Percentiles rank a stretch among this genome's conserved stretches.
Evolutionary conservation across 2,888 invertebrate species (phyloP).

Genomic region (Mystacides longicornis): DNA sequence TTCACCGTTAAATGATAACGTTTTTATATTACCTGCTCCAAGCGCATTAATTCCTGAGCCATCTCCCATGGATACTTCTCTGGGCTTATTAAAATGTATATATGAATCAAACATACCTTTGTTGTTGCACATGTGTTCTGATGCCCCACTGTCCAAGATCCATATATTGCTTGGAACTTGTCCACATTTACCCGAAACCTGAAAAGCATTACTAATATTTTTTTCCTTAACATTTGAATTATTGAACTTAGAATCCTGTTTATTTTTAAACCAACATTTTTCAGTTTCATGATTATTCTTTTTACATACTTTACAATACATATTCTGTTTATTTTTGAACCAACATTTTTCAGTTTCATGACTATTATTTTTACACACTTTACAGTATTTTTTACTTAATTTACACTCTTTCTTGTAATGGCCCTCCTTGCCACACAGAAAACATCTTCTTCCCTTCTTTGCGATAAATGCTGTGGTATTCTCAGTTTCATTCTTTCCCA

Average conservation of each 20-base stretch:
- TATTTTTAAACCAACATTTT: too few relatives aligned
- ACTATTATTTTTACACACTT: neutral
- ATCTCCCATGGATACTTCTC: neutral
- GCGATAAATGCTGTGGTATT: neutral
- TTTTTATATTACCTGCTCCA: too few relatives aligned
- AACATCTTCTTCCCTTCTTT: neutral
- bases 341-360: neutral
- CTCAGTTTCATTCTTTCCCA: neutral
- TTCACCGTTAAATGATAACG: too few relatives aligned
- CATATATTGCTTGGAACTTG: too few relatives aligned
- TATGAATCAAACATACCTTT: neutral
- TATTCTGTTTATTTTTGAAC: too few relatives aligned
- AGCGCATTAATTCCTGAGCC: neutral
- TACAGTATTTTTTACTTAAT: neutral
- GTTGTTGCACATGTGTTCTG: neutral
- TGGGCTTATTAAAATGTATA: neutral
- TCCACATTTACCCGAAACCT: too few relatives aligned
- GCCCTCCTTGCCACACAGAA: neutral
- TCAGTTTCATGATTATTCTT: too few relatives aligned
- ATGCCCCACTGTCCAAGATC: neutral
- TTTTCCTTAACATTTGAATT: too few relatives aligned
- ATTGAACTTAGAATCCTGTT: too few relatives aligned
- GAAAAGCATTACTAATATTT: too few relatives aligned
- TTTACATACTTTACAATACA: too few relatives aligned
- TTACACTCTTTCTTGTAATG: neutral